A percentile compares a stretch with the other conserved stretches of the same genome.
phyloP scores from a whole-genome alignment of 2,888 invertebrate species.

The Pardosa pseudoannulata region DNA sequence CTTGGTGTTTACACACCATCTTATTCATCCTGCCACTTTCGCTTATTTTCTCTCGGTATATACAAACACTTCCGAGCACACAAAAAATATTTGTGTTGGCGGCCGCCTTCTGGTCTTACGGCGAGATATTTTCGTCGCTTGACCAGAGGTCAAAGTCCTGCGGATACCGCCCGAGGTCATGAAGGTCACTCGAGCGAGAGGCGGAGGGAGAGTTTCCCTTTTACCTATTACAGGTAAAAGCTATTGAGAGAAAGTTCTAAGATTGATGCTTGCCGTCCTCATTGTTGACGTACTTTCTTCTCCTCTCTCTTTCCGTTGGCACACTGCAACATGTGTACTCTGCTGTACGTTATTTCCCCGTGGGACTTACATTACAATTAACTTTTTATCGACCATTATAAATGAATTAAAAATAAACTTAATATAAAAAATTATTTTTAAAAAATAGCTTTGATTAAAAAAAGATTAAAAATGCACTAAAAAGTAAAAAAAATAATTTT shows the following conservation, averaged over 20 bases:
- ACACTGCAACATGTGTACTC: too few relatives aligned
- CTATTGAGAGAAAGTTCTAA: background rate
- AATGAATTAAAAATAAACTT: too few relatives aligned
- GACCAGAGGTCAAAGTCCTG: conserved; percentile 66
- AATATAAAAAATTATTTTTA: too few relatives aligned
- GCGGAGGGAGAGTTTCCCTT: background rate
- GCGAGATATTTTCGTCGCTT: conserved; percentile 30
- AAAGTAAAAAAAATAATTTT: too few relatives aligned
- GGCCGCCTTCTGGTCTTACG: conserved; percentile 27
- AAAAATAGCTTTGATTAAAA: too few relatives aligned
- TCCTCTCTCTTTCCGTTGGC: too few relatives aligned
- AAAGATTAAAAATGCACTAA: too few relatives aligned
- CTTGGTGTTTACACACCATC: conserved; percentile 4
- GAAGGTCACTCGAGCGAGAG: background rate
- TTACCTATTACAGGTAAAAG: background rate
- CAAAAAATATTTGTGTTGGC: conserved; percentile 12
- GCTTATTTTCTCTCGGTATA: conserved; percentile 20
- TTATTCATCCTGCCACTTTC: conserved; percentile 27
- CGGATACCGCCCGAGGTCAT: conserved; percentile 12
- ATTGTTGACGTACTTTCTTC: too few relatives aligned
- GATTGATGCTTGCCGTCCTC: background rate
- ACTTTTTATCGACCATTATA: too few relatives aligned
- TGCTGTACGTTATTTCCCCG: too few relatives aligned
- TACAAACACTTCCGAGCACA: conserved; percentile 55
- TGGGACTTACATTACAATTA: too few relatives aligned